A percentile compares a stretch with the other conserved stretches of the same genome.
phyloP scores from a whole-genome alignment of 1,140 invertebrate species.

The Asobara japonica region DNA sequence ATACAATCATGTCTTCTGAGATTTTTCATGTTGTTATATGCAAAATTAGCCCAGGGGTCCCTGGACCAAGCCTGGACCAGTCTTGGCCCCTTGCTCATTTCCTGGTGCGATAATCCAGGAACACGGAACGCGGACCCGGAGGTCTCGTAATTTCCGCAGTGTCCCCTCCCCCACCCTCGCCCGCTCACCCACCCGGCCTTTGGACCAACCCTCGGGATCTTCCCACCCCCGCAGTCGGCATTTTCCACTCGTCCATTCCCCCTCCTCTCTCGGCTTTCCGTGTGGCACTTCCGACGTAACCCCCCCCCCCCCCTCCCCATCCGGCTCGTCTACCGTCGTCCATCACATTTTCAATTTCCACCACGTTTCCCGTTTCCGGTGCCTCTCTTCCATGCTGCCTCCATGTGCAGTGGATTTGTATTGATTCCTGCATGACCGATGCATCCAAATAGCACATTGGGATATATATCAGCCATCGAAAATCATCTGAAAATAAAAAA shows the following conservation, averaged over 20 bases:
- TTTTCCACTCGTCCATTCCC: background rate
- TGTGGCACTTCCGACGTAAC: constrained; percentile 31
- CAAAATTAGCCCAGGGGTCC: too few species aligned
- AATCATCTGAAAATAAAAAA: too few species aligned
- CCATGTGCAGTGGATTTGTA: too few species aligned
- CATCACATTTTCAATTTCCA: constrained; percentile 68
- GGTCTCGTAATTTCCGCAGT: constrained; percentile 37
- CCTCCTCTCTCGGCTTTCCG: background rate
- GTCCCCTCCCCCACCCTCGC: background rate
- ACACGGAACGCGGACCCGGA: background rate
- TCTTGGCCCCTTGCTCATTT: too few species aligned
- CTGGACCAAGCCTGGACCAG: too few species aligned
- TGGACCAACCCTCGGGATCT: background rate
- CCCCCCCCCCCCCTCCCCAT: constrained; percentile 7
- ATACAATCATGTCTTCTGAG: too few species aligned
- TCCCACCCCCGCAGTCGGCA: constrained; percentile 7
- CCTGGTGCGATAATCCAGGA: background rate
- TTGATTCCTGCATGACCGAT: too few species aligned
- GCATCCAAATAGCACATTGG: too few species aligned
- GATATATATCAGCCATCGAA: too few species aligned
- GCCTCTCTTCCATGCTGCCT: too few species aligned
- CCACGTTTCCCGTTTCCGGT: constrained; percentile 66
- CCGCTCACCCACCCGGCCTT: background rate
- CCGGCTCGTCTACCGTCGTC: constrained; percentile 38
- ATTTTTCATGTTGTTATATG: too few species aligned